A percentile compares a stretch with the other conserved stretches of the same genome.
phyloP scores from a whole-genome alignment of 2,888 invertebrate species.

The Orgyia antiqua region DNA sequence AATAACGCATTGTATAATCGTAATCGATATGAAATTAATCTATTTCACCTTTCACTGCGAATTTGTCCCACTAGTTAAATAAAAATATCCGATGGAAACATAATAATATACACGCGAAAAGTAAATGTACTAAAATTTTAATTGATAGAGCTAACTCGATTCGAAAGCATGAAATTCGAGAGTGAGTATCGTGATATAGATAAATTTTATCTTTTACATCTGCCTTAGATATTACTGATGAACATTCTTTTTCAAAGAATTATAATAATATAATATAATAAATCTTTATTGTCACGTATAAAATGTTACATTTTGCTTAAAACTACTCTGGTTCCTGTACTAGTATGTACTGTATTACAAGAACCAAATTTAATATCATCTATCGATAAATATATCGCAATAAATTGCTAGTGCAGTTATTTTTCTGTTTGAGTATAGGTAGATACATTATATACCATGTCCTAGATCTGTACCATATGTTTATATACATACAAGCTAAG shows the following conservation, averaged over 20 bases:
- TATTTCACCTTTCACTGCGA: slow-evolving; percentile 24
- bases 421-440: too few species aligned
- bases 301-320: too few species aligned
- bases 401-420: too few species aligned
- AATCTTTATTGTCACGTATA: too few species aligned
- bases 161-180: slow-evolving; percentile 46
- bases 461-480: too few species aligned
- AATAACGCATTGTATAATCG: slow-evolving; percentile 1
- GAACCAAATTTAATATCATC: too few species aligned
- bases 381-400: too few species aligned
- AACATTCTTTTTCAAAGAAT: slow-evolving; percentile 2
- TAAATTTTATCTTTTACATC: slow-evolving; percentile 20
- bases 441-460: too few species aligned
- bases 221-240: slow-evolving; percentile 12
- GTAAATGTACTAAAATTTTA: slow-evolving; percentile 40
- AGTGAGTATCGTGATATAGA: slow-evolving; percentile 28
- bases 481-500: too few species aligned
- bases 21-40: slow-evolving; percentile 14
- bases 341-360: too few species aligned
- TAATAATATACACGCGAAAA: slow-evolving; percentile 41
- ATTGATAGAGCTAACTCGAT: slow-evolving; percentile 37
- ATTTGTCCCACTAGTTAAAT: slow-evolving; percentile 21
- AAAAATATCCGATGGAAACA: slow-evolving; percentile 22
- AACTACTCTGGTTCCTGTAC: too few species aligned
- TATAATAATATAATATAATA: too few species aligned